A percentile compares a stretch with the other conserved stretches of the same genome.
Conservation (phyloP, 2,797 vertebrate species). For the Eupleurogrammus muticus region DNA sequence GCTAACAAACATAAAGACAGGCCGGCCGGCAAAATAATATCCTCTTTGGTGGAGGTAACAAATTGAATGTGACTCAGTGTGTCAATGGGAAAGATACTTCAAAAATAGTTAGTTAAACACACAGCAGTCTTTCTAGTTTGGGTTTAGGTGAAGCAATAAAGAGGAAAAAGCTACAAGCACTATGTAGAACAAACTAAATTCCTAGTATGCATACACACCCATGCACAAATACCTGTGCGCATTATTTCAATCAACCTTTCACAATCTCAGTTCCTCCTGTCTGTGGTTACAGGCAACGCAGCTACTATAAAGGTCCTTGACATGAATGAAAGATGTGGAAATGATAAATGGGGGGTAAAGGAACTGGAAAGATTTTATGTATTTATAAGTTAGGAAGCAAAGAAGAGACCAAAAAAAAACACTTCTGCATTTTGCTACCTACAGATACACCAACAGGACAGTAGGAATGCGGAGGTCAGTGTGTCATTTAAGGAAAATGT, state of each 20-base stretch:
- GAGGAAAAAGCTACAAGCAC: too few species aligned
- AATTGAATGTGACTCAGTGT: too few species aligned
- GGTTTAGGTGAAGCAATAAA: too few species aligned
- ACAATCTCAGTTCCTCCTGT: background rate
- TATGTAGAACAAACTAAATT: too few species aligned
- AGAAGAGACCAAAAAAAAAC: constrained; percentile 23
- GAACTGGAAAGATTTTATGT: constrained; percentile 43
- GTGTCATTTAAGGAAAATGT: background rate
- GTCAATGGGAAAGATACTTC: too few species aligned
- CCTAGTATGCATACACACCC: too few species aligned
- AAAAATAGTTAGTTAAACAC: too few species aligned
- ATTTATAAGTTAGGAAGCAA: constrained; percentile 46
- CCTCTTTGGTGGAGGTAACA: too few species aligned
- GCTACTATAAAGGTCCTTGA: background rate
- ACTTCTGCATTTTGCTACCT: constrained; percentile 34
- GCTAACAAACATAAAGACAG: too few species aligned
- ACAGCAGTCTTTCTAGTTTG: too few species aligned
- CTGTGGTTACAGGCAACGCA: background rate
- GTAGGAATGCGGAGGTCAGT: background rate
- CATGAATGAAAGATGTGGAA: constrained; percentile 4
- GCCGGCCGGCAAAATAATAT: too few species aligned
- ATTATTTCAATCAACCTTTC: background rate
- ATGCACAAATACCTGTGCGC: background rate
- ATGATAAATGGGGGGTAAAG: constrained; percentile 10
- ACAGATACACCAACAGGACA: background rate